Evolutionary conservation across 2,113 vertebrate species (phyloP).

Genomic region (Melozone crissalis): DNA sequence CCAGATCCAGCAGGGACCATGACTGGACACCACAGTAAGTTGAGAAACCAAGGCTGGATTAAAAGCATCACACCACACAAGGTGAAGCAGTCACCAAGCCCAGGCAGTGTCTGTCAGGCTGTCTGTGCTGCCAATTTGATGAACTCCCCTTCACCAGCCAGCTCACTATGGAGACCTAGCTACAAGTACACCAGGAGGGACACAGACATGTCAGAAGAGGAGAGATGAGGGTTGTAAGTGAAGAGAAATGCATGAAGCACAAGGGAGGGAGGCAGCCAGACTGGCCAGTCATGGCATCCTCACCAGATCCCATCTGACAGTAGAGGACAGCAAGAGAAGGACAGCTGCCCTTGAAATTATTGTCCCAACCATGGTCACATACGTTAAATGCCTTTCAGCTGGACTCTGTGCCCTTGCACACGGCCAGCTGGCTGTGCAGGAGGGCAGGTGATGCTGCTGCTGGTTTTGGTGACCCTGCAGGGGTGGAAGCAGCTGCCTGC

Average conservation of each 20-base stretch:
- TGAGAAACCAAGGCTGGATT: neutral
- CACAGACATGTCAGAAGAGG: neutral
- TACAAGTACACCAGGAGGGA: neutral
- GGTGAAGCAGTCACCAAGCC: neutral
- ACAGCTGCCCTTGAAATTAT: neutral
- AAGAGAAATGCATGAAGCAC: neutral
- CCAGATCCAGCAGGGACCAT: neutral
- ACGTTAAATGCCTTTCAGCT: neutral
- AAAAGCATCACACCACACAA: neutral
- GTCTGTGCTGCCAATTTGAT: neutral
- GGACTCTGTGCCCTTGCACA: neutral
- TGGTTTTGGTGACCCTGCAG: neutral
- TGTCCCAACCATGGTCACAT: neutral
- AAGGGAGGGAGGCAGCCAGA: neutral
- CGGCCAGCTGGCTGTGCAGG: neutral
- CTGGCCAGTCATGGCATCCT: neutral
- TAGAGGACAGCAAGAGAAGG: neutral
- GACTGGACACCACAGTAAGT: accelerated
- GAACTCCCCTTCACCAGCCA: neutral
- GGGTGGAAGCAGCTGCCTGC: neutral
- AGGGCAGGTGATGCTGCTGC: neutral
- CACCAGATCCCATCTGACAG: neutral
- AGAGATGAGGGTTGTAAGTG: neutral
- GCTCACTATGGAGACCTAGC: neutral
- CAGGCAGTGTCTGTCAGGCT: neutral